These are phyloP conservation scores for Sarcophaga carnaria DNA, from an alignment of 2,888 invertebrate genomes.

Conservation along the genomic window DNA sequence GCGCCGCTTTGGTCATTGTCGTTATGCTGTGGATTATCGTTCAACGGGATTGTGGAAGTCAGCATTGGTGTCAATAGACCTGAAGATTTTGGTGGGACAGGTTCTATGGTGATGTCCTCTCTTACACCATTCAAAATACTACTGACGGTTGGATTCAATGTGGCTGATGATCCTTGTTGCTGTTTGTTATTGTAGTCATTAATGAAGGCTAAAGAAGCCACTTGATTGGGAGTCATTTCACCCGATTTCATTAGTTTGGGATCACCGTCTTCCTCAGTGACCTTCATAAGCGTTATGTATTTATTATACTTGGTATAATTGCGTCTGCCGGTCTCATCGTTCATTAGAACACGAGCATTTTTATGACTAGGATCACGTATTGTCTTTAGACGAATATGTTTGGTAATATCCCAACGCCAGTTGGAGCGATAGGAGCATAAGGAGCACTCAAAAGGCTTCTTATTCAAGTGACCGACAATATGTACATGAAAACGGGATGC, in stretches of 20 bases:
- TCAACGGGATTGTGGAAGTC: constrained; percentile 78
- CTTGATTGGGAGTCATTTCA: constrained; percentile 82
- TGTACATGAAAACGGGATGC: constrained; percentile 96
- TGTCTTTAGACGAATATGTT: constrained; percentile 95
- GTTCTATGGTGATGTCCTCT: constrained; percentile 78
- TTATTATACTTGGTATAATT: constrained; percentile 97
- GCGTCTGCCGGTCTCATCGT: constrained; percentile 93
- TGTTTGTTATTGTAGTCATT: constrained; percentile 82
- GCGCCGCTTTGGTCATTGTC: constrained; percentile 73
- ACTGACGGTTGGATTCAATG: constrained; percentile 61
- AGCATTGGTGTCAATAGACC: constrained; percentile 76
- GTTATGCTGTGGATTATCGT: constrained; percentile 76
- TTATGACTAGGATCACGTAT: constrained; percentile 92
- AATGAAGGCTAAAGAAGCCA: constrained; percentile 83
- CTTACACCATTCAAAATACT: constrained; percentile 73
- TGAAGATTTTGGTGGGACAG: constrained; percentile 70
- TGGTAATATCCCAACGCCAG: constrained; percentile 98
- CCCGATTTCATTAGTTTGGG: constrained; percentile 82
- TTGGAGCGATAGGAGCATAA: constrained; percentile 96
- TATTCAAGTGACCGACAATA: constrained; percentile 95
- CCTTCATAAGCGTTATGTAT: constrained; percentile 89
- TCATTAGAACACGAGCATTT: constrained; percentile 92
- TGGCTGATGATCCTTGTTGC: constrained; percentile 70
- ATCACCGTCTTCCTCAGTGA: constrained; percentile 83
- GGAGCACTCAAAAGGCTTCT: constrained; percentile 97